Evolutionary conservation across 2,113 vertebrate species (phyloP), one percentile per base, ranked within the genome.

Genomic region (Crypturellus undulatus): DNA sequence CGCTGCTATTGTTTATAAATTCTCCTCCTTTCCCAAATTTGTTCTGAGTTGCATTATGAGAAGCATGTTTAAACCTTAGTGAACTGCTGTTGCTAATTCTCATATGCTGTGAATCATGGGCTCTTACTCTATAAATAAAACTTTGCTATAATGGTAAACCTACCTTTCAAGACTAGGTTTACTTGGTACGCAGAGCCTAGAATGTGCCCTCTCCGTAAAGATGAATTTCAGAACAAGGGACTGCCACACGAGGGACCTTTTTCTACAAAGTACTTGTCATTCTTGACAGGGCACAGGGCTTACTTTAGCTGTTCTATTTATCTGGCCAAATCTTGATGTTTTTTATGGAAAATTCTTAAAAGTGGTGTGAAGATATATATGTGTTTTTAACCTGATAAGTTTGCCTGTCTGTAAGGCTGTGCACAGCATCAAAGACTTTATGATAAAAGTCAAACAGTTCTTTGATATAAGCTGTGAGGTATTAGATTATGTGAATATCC

Each of bases 31-130:
- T 30, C 38, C 58, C 76, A 45, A 40, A 28, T 64, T 81, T 47
- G 5, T 71, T 47, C 28, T 28, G 8, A 36, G 10, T 82, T 82
- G 42, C 60, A 8, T 28, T 28, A 25, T 25, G 10, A 26, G 22
- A 49, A 49, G 22, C 22, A 22, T 47, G 30, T 63, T 79, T 62
- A n/a, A 68, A 73, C 32, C 26, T 11, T 11, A 65, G 6, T 9
- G 26, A 75, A 7, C 25, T 24, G 28, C 54, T 47, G 3, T 10
- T 22, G 19, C 32, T 51, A 17, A 43, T 79, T 51, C 56, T 38
- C 13, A 24, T 30, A 0, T 38, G 42, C 40, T 47, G 15, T 42
- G 51, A 78, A 56, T 22, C 18, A 7, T 1, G 2, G 5, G 12
- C 52, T 28, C 24, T 30, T n/a, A 22, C 30, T 54, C 12, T 54